Percentiles rank a stretch among this genome's conserved stretches.
These are phyloP conservation scores for Cantharis rustica DNA, from an alignment of 2,888 invertebrate species.

Conservation along the genomic window DNA sequence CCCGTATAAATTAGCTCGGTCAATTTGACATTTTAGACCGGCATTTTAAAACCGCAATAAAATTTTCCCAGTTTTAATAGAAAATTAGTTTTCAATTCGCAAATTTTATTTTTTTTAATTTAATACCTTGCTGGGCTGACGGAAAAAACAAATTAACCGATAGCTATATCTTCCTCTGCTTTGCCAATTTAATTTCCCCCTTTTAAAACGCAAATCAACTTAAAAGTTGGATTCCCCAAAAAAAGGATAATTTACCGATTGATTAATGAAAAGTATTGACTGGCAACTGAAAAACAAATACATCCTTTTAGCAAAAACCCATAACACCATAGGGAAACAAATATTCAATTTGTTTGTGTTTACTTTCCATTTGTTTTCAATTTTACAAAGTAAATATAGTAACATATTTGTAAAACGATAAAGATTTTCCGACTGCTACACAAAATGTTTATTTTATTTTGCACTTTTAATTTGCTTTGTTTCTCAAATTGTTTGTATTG, in stretches of 20 bases:
- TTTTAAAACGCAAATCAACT: not conserved
- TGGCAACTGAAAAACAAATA: slow-evolving; percentile 13
- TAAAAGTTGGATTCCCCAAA: not conserved
- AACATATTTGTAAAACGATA: not conserved
- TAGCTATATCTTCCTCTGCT: not conserved
- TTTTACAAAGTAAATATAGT: slow-evolving; percentile 23
- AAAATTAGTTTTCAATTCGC: not conserved
- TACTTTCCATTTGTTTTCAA: slow-evolving; percentile 29
- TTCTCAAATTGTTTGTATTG: not conserved
- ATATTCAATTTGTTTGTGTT: slow-evolving; percentile 24
- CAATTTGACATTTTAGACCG: slow-evolving; percentile 23
- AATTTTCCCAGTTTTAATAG: slow-evolving; percentile 6
- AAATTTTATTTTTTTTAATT: not conserved
- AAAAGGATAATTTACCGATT: not conserved
- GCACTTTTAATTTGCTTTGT: not conserved
- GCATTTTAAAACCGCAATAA: slow-evolving; percentile 23
- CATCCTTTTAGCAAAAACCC: not conserved
- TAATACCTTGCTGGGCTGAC: not conserved
- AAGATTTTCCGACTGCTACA: not conserved
- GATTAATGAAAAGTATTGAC: not conserved
- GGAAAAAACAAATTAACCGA: not conserved
- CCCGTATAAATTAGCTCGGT: slow-evolving; percentile 17
- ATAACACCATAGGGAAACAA: slow-evolving; percentile 21
- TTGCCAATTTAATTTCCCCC: not conserved
- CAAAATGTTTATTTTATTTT: slow-evolving; percentile 1